phyloP scores from a whole-genome alignment of 2,888 invertebrate species.

The Heliconius cydno region DNA sequence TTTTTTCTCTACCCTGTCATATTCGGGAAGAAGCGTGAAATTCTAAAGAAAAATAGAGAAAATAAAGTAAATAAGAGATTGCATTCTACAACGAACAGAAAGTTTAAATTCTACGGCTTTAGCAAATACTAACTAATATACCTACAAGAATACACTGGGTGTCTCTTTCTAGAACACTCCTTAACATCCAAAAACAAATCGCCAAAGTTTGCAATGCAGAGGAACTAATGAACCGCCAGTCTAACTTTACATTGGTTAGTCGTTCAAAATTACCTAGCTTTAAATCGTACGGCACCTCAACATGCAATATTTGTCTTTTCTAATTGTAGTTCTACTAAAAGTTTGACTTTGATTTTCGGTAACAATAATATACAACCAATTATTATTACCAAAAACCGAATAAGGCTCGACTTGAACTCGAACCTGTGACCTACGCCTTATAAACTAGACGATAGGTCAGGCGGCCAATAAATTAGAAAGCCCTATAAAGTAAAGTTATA shows the following conservation, averaged over 20 bases:
- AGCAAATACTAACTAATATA: neutral
- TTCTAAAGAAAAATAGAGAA: neutral
- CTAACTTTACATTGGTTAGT: constrained; percentile 9
- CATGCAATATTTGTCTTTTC: constrained; percentile 12
- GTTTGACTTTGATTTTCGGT: neutral
- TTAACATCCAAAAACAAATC: neutral
- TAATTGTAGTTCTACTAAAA: neutral
- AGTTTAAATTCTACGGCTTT: neutral
- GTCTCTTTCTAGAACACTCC: neutral
- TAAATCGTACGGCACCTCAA: neutral
- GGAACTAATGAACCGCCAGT: constrained; percentile 7
- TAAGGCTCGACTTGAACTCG: too few relatives aligned
- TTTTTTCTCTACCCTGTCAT: too few relatives aligned
- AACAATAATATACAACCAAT: neutral
- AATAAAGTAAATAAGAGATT: neutral
- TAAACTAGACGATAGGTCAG: neutral
- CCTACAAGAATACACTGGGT: neutral
- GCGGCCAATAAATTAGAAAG: neutral
- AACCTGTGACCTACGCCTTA: neutral
- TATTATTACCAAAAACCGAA: neutral
- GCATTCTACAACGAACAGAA: neutral
- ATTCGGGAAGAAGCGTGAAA: too few relatives aligned
- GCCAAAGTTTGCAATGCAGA: constrained; percentile 4
- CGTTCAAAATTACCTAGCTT: constrained; percentile 5
- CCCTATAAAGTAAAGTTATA: neutral